Base-by-base conservation (phyloP, 2,888 invertebrate species). In the Callimorpha dominula region DNA sequence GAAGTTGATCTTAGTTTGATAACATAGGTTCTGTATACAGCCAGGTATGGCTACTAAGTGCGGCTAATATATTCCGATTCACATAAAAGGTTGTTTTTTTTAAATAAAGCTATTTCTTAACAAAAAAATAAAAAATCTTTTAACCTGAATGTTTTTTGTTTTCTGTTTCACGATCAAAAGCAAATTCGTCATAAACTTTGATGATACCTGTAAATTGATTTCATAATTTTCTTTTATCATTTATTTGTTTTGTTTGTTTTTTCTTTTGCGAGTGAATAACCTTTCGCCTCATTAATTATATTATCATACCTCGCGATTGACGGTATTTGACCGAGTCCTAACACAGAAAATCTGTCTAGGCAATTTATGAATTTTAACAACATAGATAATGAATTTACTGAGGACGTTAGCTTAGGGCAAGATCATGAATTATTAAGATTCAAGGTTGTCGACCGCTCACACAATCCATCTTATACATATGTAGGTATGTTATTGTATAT, bases 351-450 rank as follows among this genome's bases (percentile, higher is more conserved):
- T 68, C 62, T 71, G 68, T 72, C 72, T 64, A 63, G 73, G 71
- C 73, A 84, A 82, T 85, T 83, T 83, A 83, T 84, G 81, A 85
- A 86, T 82, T 83, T 86, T 83, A 86, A 81, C 78, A 79, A 72
- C 74, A 75, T 72, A 75, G 77, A 80, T 81, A 78, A 82, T 84
- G 79, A 79, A 85, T 80, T 77, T 75, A 71, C 69, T 68, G 52
- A 75, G 76, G 70, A 75, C 74, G 69, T 81, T 76, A 77, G 73
- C 81, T 76, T 67, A 74, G 74, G 80, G 72, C 67, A 73, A 69
- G 72, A 74, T 78, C 78, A 86, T 86, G 84, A 86, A 86, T 86
- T 86, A 86, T 86, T 84, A 78, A 76, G 46, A 77, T 78, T 78
- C 76, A 76, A 81, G 84, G 79, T 78, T 79, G 76, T 79, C 80